Conservation (phyloP, 1,140 invertebrate species). For the Bombus terrestris region DNA sequence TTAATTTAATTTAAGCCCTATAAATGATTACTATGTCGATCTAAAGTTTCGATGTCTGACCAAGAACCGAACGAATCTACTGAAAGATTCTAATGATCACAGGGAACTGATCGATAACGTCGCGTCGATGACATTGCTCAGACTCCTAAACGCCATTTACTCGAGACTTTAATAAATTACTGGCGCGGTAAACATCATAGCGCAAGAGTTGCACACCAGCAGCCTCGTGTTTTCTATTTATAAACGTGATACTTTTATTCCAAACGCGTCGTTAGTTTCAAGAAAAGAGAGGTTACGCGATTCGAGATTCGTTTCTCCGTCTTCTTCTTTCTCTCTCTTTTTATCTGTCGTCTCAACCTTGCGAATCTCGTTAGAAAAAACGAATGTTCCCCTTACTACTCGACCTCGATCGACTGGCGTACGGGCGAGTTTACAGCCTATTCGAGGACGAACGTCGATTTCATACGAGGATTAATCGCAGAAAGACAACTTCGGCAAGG, state of each 20-base stretch:
- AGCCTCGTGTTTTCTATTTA: slow-evolving; percentile 19
- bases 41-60: neutral
- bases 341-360: neutral
- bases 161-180: neutral
- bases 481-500: neutral
- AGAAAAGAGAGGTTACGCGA: slow-evolving; percentile 5
- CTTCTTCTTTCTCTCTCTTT: neutral
- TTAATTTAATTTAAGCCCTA: accelerated
- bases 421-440: neutral
- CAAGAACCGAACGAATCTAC: neutral
- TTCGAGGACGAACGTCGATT: slow-evolving; percentile 9
- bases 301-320: neutral
- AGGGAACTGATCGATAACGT: neutral
- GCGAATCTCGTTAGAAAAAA: neutral
- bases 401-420: slow-evolving; percentile 16
- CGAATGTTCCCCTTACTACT: neutral
- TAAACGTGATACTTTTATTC: slow-evolving; percentile 10
- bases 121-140: neutral
- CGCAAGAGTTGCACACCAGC: neutral
- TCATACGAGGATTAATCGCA: neutral
- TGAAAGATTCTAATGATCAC: neutral
- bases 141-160: neutral
- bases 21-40: neutral
- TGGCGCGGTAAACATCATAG: neutral
- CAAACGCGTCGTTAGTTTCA: neutral